Conservation (phyloP, 2,797 vertebrate species). For the Rhabdophis nuchalis region DNA sequence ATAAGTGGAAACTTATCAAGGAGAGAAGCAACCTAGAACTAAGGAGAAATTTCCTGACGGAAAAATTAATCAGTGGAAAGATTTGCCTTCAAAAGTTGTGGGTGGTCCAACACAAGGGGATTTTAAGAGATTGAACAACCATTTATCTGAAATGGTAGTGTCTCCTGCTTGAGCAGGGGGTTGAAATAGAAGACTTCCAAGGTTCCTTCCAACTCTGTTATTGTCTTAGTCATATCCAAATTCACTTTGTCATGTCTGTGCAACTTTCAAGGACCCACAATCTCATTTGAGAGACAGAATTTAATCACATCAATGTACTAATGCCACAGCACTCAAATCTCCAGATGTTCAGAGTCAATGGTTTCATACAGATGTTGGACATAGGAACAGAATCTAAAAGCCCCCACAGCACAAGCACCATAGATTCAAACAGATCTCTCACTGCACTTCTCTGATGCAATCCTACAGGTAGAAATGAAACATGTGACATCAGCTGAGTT, state of each 20-base stretch:
- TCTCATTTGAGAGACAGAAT: neutral
- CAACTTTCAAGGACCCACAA: neutral
- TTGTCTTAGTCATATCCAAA: neutral
- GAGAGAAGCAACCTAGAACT: too few species aligned
- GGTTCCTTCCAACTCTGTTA: too few species aligned
- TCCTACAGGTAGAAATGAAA: neutral
- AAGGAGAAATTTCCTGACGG: too few species aligned
- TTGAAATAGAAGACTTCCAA: too few species aligned
- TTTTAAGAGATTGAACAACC: too few species aligned
- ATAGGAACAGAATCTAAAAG: neutral
- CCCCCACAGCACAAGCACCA: neutral
- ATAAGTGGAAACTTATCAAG: too few species aligned
- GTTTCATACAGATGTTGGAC: neutral
- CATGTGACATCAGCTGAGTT: neutral
- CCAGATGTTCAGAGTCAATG: neutral
- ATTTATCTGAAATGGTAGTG: too few species aligned
- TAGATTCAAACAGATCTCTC: neutral
- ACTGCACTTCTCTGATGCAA: neutral
- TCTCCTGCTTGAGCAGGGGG: too few species aligned
- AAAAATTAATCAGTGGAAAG: too few species aligned
- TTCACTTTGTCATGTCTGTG: neutral
- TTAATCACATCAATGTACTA: neutral
- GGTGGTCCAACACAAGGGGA: too few species aligned
- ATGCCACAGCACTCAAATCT: neutral
- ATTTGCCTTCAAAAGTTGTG: too few species aligned